Evolutionary conservation across 2,797 vertebrate genomes (phyloP).

Genomic region (Harpagifer antarcticus): DNA sequence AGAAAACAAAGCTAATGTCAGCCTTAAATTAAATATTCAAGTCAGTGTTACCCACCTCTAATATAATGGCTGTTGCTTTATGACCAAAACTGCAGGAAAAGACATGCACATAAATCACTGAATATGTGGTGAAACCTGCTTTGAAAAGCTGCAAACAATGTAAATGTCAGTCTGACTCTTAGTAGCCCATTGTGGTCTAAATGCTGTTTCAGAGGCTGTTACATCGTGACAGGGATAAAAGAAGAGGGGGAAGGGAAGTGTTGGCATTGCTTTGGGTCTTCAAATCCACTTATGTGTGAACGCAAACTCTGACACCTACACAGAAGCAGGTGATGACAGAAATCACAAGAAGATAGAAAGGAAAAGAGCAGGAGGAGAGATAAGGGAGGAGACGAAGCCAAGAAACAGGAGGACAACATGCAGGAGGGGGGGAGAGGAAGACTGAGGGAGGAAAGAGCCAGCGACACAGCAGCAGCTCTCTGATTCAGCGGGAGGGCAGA

Average conservation of each 20-base stretch:
- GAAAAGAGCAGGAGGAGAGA: slow-evolving; percentile 2
- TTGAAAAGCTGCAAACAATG: not conserved
- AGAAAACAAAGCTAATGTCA: not conserved
- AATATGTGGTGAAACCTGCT: too few relatives aligned
- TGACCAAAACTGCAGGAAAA: not conserved
- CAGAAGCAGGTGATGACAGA: slow-evolving; percentile 1
- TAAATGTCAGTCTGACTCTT: not conserved
- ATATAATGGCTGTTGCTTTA: not conserved
- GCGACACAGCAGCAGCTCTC: slow-evolving; percentile 23
- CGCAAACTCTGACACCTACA: not conserved
- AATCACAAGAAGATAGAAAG: slow-evolving; percentile 6
- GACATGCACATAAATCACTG: not conserved
- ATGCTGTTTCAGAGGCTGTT: slow-evolving; percentile 4
- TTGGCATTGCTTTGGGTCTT: not conserved
- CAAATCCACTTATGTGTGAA: not conserved
- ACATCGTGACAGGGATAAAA: slow-evolving; percentile 2
- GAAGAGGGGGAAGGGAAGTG: not conserved
- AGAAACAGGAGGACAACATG: slow-evolving; percentile 17
- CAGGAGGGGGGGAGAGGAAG: not conserved
- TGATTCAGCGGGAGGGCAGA: slow-evolving; percentile 37
- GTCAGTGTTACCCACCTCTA: not conserved
- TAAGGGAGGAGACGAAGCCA: slow-evolving; percentile 6
- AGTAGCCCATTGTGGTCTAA: not conserved
- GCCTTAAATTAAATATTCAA: not conserved
- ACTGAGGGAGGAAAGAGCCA: slow-evolving; percentile 15